Evolutionary conservation across 2,888 invertebrate species (phyloP), one percentile per base, ranked within the genome.

Genomic region (Drosophila kambysellisi): DNA sequence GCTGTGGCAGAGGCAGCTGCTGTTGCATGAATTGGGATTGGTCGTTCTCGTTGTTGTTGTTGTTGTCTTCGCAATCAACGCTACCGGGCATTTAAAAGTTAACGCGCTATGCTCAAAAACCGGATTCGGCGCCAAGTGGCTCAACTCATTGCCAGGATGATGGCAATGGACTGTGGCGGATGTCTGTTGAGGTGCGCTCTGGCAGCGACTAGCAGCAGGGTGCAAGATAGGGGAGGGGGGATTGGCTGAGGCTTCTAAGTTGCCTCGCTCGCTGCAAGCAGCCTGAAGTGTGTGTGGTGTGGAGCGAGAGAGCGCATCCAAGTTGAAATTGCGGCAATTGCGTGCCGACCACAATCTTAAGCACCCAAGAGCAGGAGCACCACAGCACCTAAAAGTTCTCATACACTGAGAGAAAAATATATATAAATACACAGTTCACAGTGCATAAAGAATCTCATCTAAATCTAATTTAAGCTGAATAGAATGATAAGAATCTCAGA

Each of bases 11-110:
- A 41, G 53, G 84, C 72, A 60, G 70, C 77, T 79, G 84, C 61
- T 59, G 56, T 61, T 79, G 86, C 81, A 83, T 73, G 84, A 85
- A 87, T 83, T 83, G 77, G 68, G 51, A 41, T 48, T 17, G 46
- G 25, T 12, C 6, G 35, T 54, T 37, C 35, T 5, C 29, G n/a
- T 29, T 32, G 37, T 54, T 37, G 37, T n/a, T n/a, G 30, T 46
- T 46, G 15, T 15, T 29, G 46, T 46, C 20, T 8, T 20, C 9
- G 52, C 89, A 89, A 86, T 89, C 85, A 89, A 76, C 74, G 87
- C 87, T 87, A 87, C 89, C 72, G 89, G 89, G 87, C 90, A 89
- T 81, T 72, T 46, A 82, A 86, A 89, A 87, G 89, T 89, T 83
- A 83, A 78, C 80, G 81, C 74, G 60, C 59, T 70, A 20, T 48